A percentile compares a stretch with the other conserved stretches of the same genome.
Conservation (phyloP, 1,140 invertebrate species). For the Drosophila sulfurigaster region DNA sequence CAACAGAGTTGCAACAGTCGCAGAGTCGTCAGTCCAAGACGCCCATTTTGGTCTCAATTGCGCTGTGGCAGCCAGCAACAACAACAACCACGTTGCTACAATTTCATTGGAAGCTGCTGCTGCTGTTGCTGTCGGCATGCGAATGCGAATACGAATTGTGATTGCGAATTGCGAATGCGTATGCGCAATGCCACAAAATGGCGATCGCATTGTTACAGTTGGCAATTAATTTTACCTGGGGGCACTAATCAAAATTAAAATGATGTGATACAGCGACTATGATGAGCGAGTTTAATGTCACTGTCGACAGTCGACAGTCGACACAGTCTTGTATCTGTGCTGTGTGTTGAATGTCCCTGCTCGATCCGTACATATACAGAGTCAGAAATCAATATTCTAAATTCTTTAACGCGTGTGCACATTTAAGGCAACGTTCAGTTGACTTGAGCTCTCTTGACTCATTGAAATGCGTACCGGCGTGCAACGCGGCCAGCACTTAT, state of each 20-base stretch:
- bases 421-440: slow-evolving; percentile 70
- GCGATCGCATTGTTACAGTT: slow-evolving; percentile 81
- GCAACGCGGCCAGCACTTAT: slow-evolving; percentile 80
- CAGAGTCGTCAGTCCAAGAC: slow-evolving; percentile 46
- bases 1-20: slow-evolving; percentile 9
- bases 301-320: background rate
- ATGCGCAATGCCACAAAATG: slow-evolving; percentile 77
- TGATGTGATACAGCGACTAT: slow-evolving; percentile 63
- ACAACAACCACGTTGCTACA: slow-evolving; percentile 73
- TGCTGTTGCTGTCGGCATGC: slow-evolving; percentile 27
- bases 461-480: slow-evolving; percentile 77
- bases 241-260: slow-evolving; percentile 82
- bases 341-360: slow-evolving; percentile 28
- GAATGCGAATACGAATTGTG: slow-evolving; percentile 60
- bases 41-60: slow-evolving; percentile 69
- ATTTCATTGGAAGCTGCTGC: slow-evolving; percentile 77
- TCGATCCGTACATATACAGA: slow-evolving; percentile 40
- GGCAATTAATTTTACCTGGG: slow-evolving; percentile 71
- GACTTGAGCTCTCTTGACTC: slow-evolving; percentile 56
- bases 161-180: slow-evolving; percentile 60
- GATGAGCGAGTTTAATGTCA: slow-evolving; percentile 35
- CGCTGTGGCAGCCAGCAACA: slow-evolving; percentile 56
- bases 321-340: background rate
- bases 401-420: slow-evolving; percentile 83
- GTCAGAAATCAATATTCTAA: slow-evolving; percentile 82